phyloP scores from a whole-genome alignment of 2,113 vertebrate species.

The Microcebus lehilahytsara region DNA sequence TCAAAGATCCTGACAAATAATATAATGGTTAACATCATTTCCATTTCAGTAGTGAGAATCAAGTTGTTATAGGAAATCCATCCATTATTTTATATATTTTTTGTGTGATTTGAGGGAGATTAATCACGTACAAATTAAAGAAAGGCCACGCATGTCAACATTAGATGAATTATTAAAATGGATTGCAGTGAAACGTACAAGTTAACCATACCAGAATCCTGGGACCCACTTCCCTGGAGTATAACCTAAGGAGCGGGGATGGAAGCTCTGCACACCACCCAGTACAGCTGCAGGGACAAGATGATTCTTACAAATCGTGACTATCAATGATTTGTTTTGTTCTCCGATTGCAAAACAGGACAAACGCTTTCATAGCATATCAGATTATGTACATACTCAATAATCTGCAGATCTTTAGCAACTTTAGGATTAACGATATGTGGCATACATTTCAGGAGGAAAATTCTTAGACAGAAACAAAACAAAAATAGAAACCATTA shows the following conservation, averaged over 20 bases:
- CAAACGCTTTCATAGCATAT: background rate
- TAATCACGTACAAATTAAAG: background rate
- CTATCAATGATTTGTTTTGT: slow-evolving; percentile 1
- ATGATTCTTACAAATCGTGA: background rate
- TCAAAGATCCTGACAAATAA: background rate
- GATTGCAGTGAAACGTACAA: background rate
- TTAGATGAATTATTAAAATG: background rate
- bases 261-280: background rate
- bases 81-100: background rate
- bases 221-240: background rate
- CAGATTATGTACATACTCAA: background rate
- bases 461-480: background rate
- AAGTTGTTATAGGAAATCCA: background rate
- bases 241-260: no score
- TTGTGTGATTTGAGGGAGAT: background rate
- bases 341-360: slow-evolving; percentile 1
- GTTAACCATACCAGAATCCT: background rate
- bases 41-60: background rate
- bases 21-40: background rate
- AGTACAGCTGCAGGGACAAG: background rate
- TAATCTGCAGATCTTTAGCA: background rate
- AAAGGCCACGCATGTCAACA: background rate
- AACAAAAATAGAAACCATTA: background rate
- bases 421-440: background rate
- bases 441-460: background rate